Percentiles rank a stretch among this genome's conserved stretches.
phyloP scores from a whole-genome alignment of 37 sponge, comb jelly and placozoan genomes.

The Theonella swinhoei region DNA sequence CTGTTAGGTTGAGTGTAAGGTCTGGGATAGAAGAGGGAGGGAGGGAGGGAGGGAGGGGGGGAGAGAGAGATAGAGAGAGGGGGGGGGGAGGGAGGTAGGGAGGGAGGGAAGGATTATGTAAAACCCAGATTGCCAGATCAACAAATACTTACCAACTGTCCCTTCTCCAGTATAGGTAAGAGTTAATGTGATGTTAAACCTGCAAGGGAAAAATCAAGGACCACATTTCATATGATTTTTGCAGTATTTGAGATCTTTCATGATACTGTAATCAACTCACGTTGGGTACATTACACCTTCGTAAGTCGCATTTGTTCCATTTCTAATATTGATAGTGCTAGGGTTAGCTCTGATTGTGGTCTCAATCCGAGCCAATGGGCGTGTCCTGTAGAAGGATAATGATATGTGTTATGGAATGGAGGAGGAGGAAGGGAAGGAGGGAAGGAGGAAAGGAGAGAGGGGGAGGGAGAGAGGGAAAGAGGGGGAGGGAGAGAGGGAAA shows the following conservation, averaged over 20 bases:
- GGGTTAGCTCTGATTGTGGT: slow-evolving; percentile 9
- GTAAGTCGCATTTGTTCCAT: background rate
- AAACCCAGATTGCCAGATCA: no score
- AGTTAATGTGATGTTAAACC: no score
- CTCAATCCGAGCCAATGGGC: slow-evolving; percentile 34
- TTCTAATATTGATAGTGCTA: slow-evolving; percentile 12
- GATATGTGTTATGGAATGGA: background rate
- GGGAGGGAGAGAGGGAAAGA: background rate
- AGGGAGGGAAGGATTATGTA: no score
- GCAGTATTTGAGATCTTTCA: no score
- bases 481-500: background rate
- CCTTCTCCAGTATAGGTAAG: no score
- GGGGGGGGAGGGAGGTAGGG: no score
- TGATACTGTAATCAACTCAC: no score
- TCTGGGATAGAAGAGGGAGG: background rate
- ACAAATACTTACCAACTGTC: no score
- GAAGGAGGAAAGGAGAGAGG: background rate
- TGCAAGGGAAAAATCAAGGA: no score
- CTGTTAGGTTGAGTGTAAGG: background rate
- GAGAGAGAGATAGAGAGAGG: no score
- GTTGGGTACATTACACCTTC: no score
- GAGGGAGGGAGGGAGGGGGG: background rate
- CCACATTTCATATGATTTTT: no score
- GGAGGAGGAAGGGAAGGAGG: background rate
- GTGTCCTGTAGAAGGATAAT: background rate